These are phyloP conservation scores for Cataglyphis rosenhaueri DNA, from an alignment of 2,888 invertebrate genomes.

Conservation along the genomic window DNA sequence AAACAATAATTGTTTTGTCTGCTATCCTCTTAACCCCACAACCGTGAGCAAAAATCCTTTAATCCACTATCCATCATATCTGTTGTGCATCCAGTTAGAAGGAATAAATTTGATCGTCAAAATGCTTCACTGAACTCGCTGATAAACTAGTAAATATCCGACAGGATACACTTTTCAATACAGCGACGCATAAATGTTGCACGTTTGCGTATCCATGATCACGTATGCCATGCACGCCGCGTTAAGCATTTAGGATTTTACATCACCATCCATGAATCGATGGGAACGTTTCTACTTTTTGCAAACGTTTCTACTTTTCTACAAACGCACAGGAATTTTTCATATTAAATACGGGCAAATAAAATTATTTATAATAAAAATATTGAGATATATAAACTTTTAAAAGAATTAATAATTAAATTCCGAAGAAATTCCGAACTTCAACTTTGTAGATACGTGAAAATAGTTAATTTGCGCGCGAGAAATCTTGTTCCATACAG, in stretches of 20 bases:
- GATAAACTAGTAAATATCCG: slow-evolving; percentile 67
- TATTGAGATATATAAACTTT: slow-evolving; percentile 11
- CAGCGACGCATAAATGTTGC: slow-evolving; percentile 37
- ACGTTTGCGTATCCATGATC: slow-evolving; percentile 45
- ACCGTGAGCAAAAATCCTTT: slow-evolving; percentile 60
- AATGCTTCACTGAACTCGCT: slow-evolving; percentile 63
- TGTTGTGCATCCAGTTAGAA: slow-evolving; percentile 63
- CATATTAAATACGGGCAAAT: neutral
- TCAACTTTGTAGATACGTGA: neutral
- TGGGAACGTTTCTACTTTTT: slow-evolving; percentile 12
- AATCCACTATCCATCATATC: slow-evolving; percentile 71
- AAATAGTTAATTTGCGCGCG: slow-evolving; percentile 15
- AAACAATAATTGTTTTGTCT: slow-evolving; percentile 71
- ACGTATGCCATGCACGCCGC: slow-evolving; percentile 41
- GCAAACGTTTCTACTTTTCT: slow-evolving; percentile 5
- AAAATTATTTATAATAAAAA: neutral
- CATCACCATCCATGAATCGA: slow-evolving; percentile 24
- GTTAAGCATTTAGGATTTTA: slow-evolving; percentile 47
- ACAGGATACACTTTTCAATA: slow-evolving; percentile 54
- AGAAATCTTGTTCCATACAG: slow-evolving; percentile 27
- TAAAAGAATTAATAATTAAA: slow-evolving; percentile 25
- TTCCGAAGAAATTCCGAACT: neutral
- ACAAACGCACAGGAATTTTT: neutral
- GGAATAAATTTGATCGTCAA: slow-evolving; percentile 68
- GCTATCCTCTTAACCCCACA: slow-evolving; percentile 41